Base-by-base conservation (phyloP, 1,140 invertebrate genomes). In the Meteorus sp. region DNA sequence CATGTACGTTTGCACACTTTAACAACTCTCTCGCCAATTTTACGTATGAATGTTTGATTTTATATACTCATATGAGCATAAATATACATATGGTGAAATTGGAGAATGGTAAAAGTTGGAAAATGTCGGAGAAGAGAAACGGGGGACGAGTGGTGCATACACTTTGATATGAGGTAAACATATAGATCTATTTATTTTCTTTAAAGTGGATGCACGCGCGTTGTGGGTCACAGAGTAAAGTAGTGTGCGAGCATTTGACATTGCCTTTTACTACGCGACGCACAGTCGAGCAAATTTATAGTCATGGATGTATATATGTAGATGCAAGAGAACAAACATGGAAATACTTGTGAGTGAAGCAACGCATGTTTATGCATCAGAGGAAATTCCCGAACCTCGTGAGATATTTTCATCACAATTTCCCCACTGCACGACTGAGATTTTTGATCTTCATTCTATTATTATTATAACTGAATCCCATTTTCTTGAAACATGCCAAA, bases 281-380 rank as follows among this genome's bases (percentile, higher is more conserved):
- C 54, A 56, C 54, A 31, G 54, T 56, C 54, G 54, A 20, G 54
- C 54, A 56, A 56, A 56, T 43, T 56, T 31, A 5, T 13, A n/a
- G n/a, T n/a, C n/a, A n/a, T n/a, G n/a, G n/a, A n/a, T n/a, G n/a
- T n/a, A n/a, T n/a, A n/a, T n/a, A n/a, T n/a, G n/a, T n/a, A n/a
- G n/a, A n/a, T n/a, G n/a, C n/a, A n/a, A n/a, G n/a, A n/a, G n/a
- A n/a, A n/a, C n/a, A n/a, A n/a, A n/a, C n/a, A n/a, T n/a, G n/a
- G n/a, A n/a, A n/a, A n/a, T n/a, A n/a, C n/a, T n/a, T n/a, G n/a
- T n/a, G n/a, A n/a, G n/a, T n/a, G n/a, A n/a, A n/a, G n/a, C n/a
- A n/a, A n/a, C n/a, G n/a, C n/a, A n/a, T n/a, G n/a, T n/a, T n/a
- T n/a, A n/a, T n/a, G n/a, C n/a, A n/a, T n/a, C n/a, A n/a, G n/a